A percentile compares a stretch with the other conserved stretches of the same genome.
Evolutionary conservation across 2,113 vertebrate genomes (phyloP).

Genomic region (Mustelus asterias): DNA sequence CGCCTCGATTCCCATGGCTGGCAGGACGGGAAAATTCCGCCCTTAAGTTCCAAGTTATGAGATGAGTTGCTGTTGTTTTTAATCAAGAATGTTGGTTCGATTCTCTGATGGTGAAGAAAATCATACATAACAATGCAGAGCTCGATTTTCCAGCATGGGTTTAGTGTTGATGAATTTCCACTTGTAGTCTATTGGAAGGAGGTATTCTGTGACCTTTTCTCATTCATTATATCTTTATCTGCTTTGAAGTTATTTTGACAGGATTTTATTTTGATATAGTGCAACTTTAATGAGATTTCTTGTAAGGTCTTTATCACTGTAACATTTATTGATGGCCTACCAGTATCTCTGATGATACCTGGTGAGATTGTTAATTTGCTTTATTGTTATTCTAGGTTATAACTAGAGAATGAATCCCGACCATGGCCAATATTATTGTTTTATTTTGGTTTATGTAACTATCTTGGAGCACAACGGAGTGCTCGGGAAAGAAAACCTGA

Average conservation of each 20-base stretch:
- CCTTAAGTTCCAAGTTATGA: not conserved
- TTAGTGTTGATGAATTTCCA: not conserved
- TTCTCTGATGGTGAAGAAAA: not conserved
- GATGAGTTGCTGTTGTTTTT: not conserved
- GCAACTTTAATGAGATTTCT: not conserved
- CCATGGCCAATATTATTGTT: not conserved
- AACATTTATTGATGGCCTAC: not conserved
- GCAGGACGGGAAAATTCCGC: too few species aligned
- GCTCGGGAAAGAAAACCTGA: not conserved
- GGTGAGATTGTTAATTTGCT: conserved; percentile 20
- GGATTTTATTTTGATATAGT: not conserved
- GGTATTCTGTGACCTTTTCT: not conserved
- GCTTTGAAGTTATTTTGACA: not conserved
- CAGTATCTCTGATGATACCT: not conserved
- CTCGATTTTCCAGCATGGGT: not conserved
- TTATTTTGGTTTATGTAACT: not conserved
- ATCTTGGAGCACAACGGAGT: not conserved
- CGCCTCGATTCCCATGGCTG: too few species aligned
- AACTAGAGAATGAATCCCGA: not conserved
- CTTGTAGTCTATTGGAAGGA: not conserved
- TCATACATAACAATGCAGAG: not conserved
- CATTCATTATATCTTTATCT: not conserved
- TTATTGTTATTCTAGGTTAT: not conserved
- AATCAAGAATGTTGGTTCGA: not conserved
- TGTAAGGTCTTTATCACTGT: not conserved